These are phyloP conservation scores for Falco biarmicus DNA, from an alignment of 2,797 vertebrate genomes.

Conservation along the genomic window DNA sequence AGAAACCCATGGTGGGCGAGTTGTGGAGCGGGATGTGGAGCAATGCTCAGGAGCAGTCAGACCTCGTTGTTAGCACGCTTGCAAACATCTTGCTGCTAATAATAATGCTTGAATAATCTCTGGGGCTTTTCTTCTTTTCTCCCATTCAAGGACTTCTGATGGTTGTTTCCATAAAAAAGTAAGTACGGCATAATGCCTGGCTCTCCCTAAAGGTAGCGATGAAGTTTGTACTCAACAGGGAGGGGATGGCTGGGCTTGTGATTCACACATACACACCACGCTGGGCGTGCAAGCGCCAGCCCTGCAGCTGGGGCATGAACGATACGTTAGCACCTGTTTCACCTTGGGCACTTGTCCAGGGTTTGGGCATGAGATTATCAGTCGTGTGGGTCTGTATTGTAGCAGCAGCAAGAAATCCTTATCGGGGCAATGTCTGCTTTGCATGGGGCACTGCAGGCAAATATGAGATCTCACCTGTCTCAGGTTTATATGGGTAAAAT, in stretches of 20 bases:
- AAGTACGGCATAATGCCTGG: background rate
- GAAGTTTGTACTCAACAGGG: background rate
- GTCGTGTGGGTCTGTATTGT: background rate
- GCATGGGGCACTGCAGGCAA: background rate
- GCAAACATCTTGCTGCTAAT: background rate
- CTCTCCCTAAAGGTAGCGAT: background rate
- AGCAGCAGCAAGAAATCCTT: background rate
- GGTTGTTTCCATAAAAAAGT: background rate
- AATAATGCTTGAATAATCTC: background rate
- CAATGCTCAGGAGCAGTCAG: background rate
- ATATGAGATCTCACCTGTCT: background rate
- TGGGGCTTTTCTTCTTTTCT: background rate
- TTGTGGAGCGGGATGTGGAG: background rate
- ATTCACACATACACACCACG: fast-evolving
- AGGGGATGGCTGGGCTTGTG: background rate
- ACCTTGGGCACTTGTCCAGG: background rate
- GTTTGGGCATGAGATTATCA: background rate
- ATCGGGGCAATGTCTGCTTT: background rate
- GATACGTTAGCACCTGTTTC: background rate
- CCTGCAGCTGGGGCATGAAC: background rate
- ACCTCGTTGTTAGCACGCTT: background rate
- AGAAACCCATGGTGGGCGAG: background rate
- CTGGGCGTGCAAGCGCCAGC: fast-evolving
- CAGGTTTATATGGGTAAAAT: fast-evolving
- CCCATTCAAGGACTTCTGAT: background rate